Base-by-base conservation (phyloP, 2,113 vertebrate genomes). In the Phrynocephalus versicolor region DNA sequence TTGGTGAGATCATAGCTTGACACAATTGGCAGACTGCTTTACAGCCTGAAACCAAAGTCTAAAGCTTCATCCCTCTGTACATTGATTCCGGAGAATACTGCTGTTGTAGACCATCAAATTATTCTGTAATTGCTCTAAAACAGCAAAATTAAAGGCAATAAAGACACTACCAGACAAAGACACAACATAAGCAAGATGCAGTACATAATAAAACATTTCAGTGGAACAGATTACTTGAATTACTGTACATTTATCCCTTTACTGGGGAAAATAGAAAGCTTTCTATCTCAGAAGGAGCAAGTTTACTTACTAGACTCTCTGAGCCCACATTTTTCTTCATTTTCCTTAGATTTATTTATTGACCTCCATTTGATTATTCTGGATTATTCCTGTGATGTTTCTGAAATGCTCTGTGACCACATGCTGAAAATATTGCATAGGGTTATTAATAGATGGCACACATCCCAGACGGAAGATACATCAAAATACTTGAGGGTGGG, bases 1-100 rank as follows among this genome's bases (percentile, higher is more conserved):
- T 58, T 37, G 39, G 12, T 85, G 83, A 85, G 45, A 71, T 79
- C 51, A 85, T 85, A 57, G 45, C 74, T 79, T 78, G 33, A 78
- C 74, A 77, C 70, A 78, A 70, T 14, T 70, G 74, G 78, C 55
- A 76, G 30, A 70, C 58, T 70, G 55, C 64, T 79, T 35, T 79
- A 70, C 18, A 70, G 74, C 65, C 41, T 70, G 62, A 60, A 84
- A 77, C 62, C 25, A 65, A 77, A 71, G 35, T 70, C 64, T 85
- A 58, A 39, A 13, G 27, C 23, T 70, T 45, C 27, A 70, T 55
- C 64, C 23, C 27, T 60, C 18, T 27, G 58, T 74, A n/a, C 15
- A 33, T n/a, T 62, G 18, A 33, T 64, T 83, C 58, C 39, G 37
- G 58, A 35, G 6, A 41, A 12, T 33, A 57, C 1, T n/a, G 4